phyloP scores from a whole-genome alignment of 2,797 vertebrate species.

The Argyrosomus regius region DNA sequence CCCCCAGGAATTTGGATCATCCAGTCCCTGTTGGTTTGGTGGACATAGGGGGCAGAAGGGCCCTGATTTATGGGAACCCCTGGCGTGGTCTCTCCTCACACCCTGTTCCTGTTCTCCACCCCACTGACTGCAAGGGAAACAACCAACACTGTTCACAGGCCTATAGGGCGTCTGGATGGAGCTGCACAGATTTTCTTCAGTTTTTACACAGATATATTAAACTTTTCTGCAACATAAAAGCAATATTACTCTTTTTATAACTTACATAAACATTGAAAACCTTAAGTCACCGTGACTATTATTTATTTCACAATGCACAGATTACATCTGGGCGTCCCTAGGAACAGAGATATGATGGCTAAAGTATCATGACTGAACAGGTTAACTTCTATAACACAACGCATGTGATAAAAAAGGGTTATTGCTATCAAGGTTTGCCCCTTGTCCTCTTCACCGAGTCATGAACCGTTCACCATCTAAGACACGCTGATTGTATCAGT shows the following conservation, averaged over 20 bases:
- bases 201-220: conserved; percentile 2
- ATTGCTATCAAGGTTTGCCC: conserved; percentile 60
- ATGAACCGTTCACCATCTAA: conserved; percentile 53
- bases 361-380: conserved; percentile 49
- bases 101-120: conserved; percentile 87
- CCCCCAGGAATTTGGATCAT: conserved; percentile 87
- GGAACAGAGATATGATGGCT: conserved; percentile 53
- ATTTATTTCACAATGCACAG: conserved; percentile 44
- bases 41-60: conserved; percentile 80
- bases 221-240: neutral
- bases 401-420: conserved; percentile 61
- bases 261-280: neutral
- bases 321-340: conserved; percentile 42
- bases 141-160: conserved; percentile 46
- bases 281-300: neutral
- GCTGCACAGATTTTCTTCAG: conserved; percentile 14
- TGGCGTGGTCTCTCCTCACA: conserved; percentile 89
- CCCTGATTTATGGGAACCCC: conserved; percentile 94
- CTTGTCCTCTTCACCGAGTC: conserved; percentile 73
- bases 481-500: conserved; percentile 40
- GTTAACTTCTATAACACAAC: conserved; percentile 40
- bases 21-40: conserved; percentile 80
- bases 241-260: neutral
- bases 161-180: conserved; percentile 27
- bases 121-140: conserved; percentile 66